Base-by-base conservation (phyloP, 2,797 vertebrate species). In the Adrianichthys oophorus region DNA sequence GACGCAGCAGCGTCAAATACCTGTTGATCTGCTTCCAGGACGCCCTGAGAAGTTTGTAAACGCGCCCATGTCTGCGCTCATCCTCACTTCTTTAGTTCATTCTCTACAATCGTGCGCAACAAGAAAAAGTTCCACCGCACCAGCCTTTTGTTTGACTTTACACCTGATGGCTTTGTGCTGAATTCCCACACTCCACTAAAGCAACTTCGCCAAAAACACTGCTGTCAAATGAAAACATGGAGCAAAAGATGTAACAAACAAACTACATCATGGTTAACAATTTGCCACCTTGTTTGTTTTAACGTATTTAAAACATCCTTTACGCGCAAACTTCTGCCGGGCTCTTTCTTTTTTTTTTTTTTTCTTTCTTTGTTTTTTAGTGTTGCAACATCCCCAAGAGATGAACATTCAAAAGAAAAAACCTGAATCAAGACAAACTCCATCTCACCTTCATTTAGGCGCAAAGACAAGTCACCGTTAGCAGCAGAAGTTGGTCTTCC, bases 21-120 rank as follows among this genome's bases (percentile, higher is more conserved):
- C 96, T 99, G 97, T 99, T 99, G 97, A 95, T 87, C 89, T 70
- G 46, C 65, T 65, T 77, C 72, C 68, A 76, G 72, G 68, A 53
- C 79, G 83, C 71, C 83, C 48, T 24, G 29, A 51, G 62, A 85
- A 86, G 68, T 88, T 84, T 59, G 57, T 59, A 7, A 5, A 52
- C 37, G 1, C 45, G 45, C 12, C 19, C 7, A 10, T 42, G 32
- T 68, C 41, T 19, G 0, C 1, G 46, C 23, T 41, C n/a, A 62
- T 7, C 4, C 15, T 17, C 32, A 7, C 23, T 19, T 54, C 32
- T 13, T 18, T 40, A 26, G 54, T 4, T 15, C 24, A 47, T 13
- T 21, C 19, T 43, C 40, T 52, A 62, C 48, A 21, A 59, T 47
- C 44, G 44, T 72, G 74, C 74, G 21, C 13, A 47, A 45, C 6